phyloP scores from a whole-genome alignment of 64 coral and sea anemone genomes.

The Stylophora pistillata region DNA sequence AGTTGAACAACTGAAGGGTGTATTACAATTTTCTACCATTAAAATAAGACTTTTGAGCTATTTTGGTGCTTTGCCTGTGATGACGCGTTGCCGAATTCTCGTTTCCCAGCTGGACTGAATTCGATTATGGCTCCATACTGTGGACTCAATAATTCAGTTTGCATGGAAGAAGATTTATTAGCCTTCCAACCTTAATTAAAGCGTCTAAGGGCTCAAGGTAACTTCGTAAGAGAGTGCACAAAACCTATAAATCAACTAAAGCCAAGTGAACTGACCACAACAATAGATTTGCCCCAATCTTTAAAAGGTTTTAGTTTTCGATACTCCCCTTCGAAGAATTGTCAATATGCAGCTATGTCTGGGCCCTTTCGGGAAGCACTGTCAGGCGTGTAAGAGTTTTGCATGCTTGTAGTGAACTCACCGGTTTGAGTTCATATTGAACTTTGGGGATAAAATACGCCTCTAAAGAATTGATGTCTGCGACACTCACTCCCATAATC shows the following conservation, averaged over 20 bases:
- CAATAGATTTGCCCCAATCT: slow-evolving; percentile 9
- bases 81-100: too few relatives aligned
- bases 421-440: neutral
- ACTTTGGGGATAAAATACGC: neutral
- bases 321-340: slow-evolving; percentile 23
- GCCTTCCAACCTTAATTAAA: too few relatives aligned
- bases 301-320: slow-evolving; percentile 17
- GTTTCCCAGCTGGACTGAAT: too few relatives aligned
- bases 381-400: neutral
- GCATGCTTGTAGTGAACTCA: neutral
- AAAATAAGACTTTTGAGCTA: too few relatives aligned
- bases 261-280: slow-evolving; percentile 1
- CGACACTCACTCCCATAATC: too few relatives aligned
- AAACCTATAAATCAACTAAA: neutral
- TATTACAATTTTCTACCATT: too few relatives aligned
- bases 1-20: too few relatives aligned
- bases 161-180: too few relatives aligned
- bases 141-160: too few relatives aligned
- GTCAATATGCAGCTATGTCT: neutral
- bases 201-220: too few relatives aligned
- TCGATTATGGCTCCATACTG: too few relatives aligned
- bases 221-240: neutral
- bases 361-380: neutral
- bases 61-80: too few relatives aligned
- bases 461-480: neutral